A percentile compares a stretch with the other conserved stretches of the same genome.
phyloP scores from a whole-genome alignment of 2,797 vertebrate genomes.

The Prionace glauca region DNA sequence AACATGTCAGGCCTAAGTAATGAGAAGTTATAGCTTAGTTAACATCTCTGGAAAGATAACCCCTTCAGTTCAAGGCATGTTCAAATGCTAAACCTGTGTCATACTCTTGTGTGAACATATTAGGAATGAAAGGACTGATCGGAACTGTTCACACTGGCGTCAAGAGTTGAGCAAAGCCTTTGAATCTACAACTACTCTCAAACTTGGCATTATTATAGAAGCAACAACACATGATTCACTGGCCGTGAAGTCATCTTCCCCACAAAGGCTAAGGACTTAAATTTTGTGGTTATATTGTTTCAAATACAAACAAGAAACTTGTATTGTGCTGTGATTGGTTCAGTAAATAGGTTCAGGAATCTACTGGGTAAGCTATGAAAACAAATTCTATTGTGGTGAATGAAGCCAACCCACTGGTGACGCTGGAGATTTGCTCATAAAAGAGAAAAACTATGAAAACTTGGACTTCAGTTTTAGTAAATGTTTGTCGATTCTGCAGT shows the following conservation, averaged over 20 bases:
- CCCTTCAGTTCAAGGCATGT: not conserved
- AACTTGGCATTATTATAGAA: not conserved
- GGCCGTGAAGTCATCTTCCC: not conserved
- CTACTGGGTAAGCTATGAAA: not conserved
- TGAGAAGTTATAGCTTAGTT: not conserved
- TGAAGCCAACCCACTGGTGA: not conserved
- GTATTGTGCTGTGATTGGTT: not conserved
- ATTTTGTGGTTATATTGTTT: not conserved
- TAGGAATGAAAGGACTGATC: not conserved
- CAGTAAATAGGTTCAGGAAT: not conserved
- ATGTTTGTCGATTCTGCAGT: not conserved
- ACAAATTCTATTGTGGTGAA: not conserved
- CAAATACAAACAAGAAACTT: not conserved
- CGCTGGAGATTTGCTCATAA: not conserved
- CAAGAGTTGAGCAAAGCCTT: not conserved
- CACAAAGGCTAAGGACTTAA: not conserved
- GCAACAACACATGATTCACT: not conserved
- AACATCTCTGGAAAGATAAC: not conserved
- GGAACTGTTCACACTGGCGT: not conserved
- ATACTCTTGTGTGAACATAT: not conserved
- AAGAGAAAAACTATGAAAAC: not conserved
- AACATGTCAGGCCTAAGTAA: not conserved
- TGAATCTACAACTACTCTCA: not conserved
- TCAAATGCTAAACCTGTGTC: not conserved
- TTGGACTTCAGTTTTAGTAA: not conserved